These are phyloP conservation scores for Thinocorus orbignyianus DNA, from an alignment of 2,113 vertebrate species.

Conservation along the genomic window DNA sequence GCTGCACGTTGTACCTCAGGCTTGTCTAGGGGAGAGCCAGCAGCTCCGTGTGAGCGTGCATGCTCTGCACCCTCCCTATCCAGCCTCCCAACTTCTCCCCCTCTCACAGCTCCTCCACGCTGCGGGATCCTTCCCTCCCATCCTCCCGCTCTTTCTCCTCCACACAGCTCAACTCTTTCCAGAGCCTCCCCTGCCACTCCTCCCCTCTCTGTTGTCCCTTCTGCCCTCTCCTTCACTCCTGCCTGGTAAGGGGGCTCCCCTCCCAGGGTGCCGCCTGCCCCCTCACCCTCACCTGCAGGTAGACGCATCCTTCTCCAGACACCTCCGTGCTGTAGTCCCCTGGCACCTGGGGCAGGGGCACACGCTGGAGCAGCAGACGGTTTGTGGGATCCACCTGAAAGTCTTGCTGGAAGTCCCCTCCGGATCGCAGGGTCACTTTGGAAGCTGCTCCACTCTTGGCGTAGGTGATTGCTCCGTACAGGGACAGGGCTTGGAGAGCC, in stretches of 20 bases:
- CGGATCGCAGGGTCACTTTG: slow-evolving; percentile 42
- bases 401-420: slow-evolving; percentile 31
- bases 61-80: rapidly evolving
- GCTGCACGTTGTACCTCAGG: slow-evolving; percentile 73
- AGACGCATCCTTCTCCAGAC: slow-evolving; percentile 74
- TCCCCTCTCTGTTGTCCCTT: not conserved
- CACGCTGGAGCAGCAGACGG: slow-evolving; percentile 85
- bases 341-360: slow-evolving; percentile 56
- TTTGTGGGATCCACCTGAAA: slow-evolving; percentile 80
- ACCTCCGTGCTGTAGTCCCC: slow-evolving; percentile 68
- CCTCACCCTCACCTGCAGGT: slow-evolving; percentile 75
- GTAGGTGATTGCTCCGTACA: slow-evolving; percentile 60
- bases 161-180: rapidly evolving
- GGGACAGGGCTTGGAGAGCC: slow-evolving; percentile 74
- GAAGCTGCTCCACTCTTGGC: slow-evolving; percentile 6
- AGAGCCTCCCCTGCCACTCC: not conserved
- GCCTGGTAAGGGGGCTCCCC: not conserved
- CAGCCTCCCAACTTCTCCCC: not conserved
- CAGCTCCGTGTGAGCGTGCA: not conserved
- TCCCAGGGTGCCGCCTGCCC: not conserved
- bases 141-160: not conserved
- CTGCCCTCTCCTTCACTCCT: not conserved
- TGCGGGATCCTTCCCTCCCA: not conserved
- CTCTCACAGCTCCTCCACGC: not conserved
- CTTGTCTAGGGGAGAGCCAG: slow-evolving; percentile 58